Base-by-base conservation (phyloP, 2,113 vertebrate genomes). In the Noturus placidus region DNA sequence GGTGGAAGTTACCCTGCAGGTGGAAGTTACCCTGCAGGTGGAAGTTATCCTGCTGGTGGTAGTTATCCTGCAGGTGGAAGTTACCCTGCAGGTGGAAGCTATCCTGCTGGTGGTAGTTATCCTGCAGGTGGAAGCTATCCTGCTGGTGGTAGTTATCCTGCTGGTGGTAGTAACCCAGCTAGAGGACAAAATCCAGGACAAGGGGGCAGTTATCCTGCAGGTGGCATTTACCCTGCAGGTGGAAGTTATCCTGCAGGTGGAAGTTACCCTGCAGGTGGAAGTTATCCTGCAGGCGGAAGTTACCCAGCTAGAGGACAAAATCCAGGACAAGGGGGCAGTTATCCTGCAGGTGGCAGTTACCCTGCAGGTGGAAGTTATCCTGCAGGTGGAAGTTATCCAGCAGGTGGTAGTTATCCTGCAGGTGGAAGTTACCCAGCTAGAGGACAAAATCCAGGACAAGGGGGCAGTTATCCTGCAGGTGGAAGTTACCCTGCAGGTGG, bases 171-270 rank as follows among this genome's bases (percentile, higher is more conserved):
- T 2, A n/a, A n/a, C n/a, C 46, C 38, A 0, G 33, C 56, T 4
- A 57, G 79, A 38, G 85, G 78, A 1, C 74, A 22, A 11, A 87
- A 72, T 56, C 83, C 83, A 7, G 22, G 10, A n/a, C 9, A 30
- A 50, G 86, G 86, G 42, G 76, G 91, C 19, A 46, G 20, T 5
- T 81, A 33, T 11, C 92, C 94, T 17, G 87, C 86, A n/a, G 90
- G 63, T 1, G 92, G 92, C 0, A 91, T 91, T 0, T 91, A 93
- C 79, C 93, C 93, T 2, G 91, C 89, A 14, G 91, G 59, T 4
- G 85, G 90, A 74, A 83, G 88, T 25, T 70, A 92, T 19, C 87
- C 87, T 17, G 84, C 76, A 10, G 91, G 63, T 4, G 91, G 91
- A 0, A 80, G 86, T 3, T 90, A 92, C 20, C 89, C 92, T 0